A percentile compares a stretch with the other conserved stretches of the same genome.
Conservation (phyloP, 2,113 vertebrate species). For the Electrona antarctica region DNA sequence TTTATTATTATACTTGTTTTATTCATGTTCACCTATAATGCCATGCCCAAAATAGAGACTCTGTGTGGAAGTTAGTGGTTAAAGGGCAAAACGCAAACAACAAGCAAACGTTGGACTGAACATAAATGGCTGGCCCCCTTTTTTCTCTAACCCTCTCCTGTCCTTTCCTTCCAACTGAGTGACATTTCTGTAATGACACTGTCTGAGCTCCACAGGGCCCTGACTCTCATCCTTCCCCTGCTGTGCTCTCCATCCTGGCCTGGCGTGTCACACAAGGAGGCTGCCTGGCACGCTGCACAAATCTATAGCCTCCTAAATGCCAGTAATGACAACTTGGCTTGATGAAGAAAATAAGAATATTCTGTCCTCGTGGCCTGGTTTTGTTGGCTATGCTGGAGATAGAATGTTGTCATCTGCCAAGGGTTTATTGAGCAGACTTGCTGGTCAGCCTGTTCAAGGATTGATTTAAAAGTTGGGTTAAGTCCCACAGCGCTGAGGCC, state of each 20-base stretch:
- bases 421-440: slow-evolving; percentile 28
- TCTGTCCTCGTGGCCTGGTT: slow-evolving; percentile 31
- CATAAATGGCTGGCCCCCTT: slow-evolving; percentile 25
- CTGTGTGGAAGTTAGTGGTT: slow-evolving; percentile 8
- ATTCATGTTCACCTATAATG: no score
- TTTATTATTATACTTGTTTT: no score
- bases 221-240: slow-evolving; percentile 26
- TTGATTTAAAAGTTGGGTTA: slow-evolving; percentile 61
- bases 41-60: not conserved
- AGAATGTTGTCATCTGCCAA: slow-evolving; percentile 16
- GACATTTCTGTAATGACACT: slow-evolving; percentile 70
- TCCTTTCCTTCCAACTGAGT: slow-evolving; percentile 54
- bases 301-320: slow-evolving; percentile 36
- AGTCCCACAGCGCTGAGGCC: slow-evolving; percentile 48
- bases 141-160: not conserved
- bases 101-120: slow-evolving; percentile 31
- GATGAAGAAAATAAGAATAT: slow-evolving; percentile 32
- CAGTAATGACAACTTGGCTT: slow-evolving; percentile 35
- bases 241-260: slow-evolving; percentile 32
- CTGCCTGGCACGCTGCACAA: slow-evolving; percentile 29
- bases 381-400: slow-evolving; percentile 12
- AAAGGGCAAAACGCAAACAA: slow-evolving; percentile 59
- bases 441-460: slow-evolving; percentile 46
- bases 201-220: slow-evolving; percentile 45
- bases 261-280: slow-evolving; percentile 23